Percentiles rank a stretch among this genome's conserved stretches.
phyloP scores from a whole-genome alignment of 2,797 vertebrate genomes.

The Pterois miles region DNA sequence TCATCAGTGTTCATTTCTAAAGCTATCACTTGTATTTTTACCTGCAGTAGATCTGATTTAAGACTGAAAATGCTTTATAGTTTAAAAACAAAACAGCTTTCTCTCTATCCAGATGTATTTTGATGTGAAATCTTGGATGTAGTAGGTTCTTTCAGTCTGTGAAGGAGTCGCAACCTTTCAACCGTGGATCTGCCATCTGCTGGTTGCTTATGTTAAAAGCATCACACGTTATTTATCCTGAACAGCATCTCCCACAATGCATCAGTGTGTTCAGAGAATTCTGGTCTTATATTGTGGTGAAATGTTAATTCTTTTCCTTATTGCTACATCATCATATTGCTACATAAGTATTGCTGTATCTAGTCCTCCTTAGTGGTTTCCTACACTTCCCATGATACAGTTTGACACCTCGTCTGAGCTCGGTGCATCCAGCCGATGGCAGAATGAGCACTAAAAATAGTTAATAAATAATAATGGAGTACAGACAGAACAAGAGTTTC shows the following conservation, averaged over 20 bases:
- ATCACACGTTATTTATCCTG: not conserved
- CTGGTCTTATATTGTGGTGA: not conserved
- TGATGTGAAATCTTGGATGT: not conserved
- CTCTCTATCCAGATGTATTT: not conserved
- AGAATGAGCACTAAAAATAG: not conserved
- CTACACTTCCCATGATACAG: not conserved
- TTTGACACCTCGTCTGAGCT: not conserved
- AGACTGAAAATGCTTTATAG: conserved; percentile 4
- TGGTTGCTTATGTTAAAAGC: conserved; percentile 17
- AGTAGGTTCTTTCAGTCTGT: not conserved
- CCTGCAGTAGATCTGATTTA: not conserved
- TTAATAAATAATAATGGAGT: not conserved
- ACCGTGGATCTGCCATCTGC: conserved; percentile 27
- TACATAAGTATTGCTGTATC: not conserved
- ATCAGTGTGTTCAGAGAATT: not conserved
- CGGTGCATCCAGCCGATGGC: not conserved
- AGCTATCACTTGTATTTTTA: conserved; percentile 3
- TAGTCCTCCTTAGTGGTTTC: not conserved
- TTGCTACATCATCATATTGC: not conserved
- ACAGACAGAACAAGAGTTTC: conserved; percentile 24
- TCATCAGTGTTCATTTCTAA: not conserved
- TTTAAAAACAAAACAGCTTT: not conserved
- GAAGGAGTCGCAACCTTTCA: not conserved
- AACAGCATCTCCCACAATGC: not conserved
- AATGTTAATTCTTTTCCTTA: not conserved